A percentile compares a stretch with the other conserved stretches of the same genome.
These are phyloP conservation scores for Trimorus sp. DNA, from an alignment of 2,888 invertebrate genomes.

Conservation along the genomic window DNA sequence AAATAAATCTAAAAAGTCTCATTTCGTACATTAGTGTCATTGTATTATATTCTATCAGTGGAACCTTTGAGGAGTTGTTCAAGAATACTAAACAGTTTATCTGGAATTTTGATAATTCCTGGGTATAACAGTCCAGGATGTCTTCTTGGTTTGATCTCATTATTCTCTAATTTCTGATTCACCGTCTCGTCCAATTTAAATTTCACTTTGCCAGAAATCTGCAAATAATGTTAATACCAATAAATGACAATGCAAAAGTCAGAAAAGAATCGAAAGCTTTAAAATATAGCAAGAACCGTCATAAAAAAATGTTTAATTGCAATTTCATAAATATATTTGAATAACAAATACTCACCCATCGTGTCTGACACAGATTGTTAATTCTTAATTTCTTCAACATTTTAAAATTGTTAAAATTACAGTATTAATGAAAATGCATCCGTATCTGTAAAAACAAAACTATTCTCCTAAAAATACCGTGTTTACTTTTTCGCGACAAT, in stretches of 20 bases:
- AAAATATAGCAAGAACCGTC: neutral
- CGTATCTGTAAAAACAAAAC: no score
- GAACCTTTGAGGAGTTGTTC: slow-evolving; percentile 83
- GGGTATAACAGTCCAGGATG: slow-evolving; percentile 88
- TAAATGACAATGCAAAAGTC: neutral
- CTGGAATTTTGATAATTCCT: slow-evolving; percentile 84
- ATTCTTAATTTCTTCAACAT: neutral
- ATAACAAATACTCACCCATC: slow-evolving; percentile 2
- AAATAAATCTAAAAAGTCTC: neutral
- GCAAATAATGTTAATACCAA: neutral
- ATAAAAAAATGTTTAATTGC: no score
- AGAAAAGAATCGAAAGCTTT: neutral
- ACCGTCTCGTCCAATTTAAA: slow-evolving; percentile 83
- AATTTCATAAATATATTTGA: neutral
- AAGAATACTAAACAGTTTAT: slow-evolving; percentile 84
- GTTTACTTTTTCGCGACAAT: no score
- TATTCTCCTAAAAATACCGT: no score
- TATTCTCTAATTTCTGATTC: slow-evolving; percentile 82
- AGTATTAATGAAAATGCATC: no score
- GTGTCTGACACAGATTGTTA: neutral
- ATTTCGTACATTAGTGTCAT: neutral
- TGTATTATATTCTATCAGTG: no score
- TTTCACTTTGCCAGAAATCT: slow-evolving; percentile 54
- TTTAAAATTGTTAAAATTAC: no score
- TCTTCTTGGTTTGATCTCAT: slow-evolving; percentile 85